Conservation (phyloP, 2,888 invertebrate species). For the Caenorhabditis doughertyi region DNA sequence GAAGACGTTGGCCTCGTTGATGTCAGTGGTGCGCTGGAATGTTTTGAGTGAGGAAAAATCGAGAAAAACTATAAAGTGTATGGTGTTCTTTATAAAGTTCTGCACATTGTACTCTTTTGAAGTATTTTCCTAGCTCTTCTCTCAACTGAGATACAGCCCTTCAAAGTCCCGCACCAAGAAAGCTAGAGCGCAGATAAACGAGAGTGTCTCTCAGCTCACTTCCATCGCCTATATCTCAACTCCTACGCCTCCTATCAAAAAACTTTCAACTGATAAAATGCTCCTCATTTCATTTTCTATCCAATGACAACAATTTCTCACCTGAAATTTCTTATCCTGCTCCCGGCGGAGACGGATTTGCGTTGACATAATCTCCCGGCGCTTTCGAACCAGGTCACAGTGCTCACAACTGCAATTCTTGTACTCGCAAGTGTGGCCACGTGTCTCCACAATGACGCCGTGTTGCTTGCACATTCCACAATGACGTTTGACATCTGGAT, state of each 20-base stretch:
- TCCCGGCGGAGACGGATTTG: conserved; percentile 81
- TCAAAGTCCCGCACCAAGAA: too few species aligned
- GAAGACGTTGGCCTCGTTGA: conserved; percentile 76
- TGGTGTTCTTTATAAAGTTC: background rate
- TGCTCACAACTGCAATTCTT: conserved; percentile 78
- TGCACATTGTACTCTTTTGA: too few species aligned
- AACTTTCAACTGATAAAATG: too few species aligned
- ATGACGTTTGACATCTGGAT: conserved; percentile 78
- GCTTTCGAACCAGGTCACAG: conserved; percentile 78
- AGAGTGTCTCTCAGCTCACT: too few species aligned
- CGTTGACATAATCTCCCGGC: conserved; percentile 80
- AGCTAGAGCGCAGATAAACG: too few species aligned
- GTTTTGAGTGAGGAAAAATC: background rate
- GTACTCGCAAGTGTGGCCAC: conserved; percentile 79
- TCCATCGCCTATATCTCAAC: too few species aligned
- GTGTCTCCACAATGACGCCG: conserved; percentile 76
- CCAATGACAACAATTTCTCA: too few species aligned
- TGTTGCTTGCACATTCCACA: conserved; percentile 82
- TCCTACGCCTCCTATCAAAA: too few species aligned
- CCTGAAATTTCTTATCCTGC: conserved; percentile 80
- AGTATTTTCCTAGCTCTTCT: too few species aligned
- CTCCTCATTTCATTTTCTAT: too few species aligned
- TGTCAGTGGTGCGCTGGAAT: conserved; percentile 74
- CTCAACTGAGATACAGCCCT: too few species aligned
- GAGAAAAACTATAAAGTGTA: background rate